These are phyloP conservation scores for Xenopus petersii DNA, from an alignment of 2,797 vertebrate species.

Conservation along the genomic window DNA sequence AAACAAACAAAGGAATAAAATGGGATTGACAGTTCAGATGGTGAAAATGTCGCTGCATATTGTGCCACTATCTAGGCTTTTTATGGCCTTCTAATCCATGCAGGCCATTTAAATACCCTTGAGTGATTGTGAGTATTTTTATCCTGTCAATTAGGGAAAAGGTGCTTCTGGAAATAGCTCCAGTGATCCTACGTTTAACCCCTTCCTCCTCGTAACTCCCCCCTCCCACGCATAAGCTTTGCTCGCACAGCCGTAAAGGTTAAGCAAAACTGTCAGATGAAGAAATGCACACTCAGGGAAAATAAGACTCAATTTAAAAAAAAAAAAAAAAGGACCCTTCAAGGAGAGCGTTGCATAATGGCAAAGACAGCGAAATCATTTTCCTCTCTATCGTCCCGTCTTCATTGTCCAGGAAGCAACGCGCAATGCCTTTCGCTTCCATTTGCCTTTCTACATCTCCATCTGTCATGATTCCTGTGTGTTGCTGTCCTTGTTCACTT, in stretches of 20 bases:
- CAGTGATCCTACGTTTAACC: conserved; percentile 8
- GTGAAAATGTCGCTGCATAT: neutral
- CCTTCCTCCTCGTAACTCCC: neutral
- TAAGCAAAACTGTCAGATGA: conserved; percentile 13
- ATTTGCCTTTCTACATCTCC: no score
- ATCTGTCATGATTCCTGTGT: no score
- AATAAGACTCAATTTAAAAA: neutral
- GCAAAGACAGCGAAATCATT: conserved; percentile 18
- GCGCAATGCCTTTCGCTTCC: neutral
- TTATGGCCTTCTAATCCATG: neutral
- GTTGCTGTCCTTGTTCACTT: no score
- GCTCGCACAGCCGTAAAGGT: conserved; percentile 2
- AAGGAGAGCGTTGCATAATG: conserved; percentile 29
- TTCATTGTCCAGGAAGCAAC: conserved; percentile 15
- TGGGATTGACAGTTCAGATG: no score
- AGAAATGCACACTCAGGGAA: conserved; percentile 31
- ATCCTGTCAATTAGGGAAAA: conserved; percentile 18
- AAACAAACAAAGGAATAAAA: no score
- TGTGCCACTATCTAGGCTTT: neutral
- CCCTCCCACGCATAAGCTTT: neutral
- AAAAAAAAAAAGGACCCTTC: conserved; percentile 24
- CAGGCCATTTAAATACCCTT: conserved; percentile 9
- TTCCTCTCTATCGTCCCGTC: conserved; percentile 7
- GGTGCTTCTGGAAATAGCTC: conserved; percentile 29
- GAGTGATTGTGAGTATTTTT: conserved; percentile 5